Base-by-base conservation (phyloP, 2,113 vertebrate species). In the Lanius ludovicianus region DNA sequence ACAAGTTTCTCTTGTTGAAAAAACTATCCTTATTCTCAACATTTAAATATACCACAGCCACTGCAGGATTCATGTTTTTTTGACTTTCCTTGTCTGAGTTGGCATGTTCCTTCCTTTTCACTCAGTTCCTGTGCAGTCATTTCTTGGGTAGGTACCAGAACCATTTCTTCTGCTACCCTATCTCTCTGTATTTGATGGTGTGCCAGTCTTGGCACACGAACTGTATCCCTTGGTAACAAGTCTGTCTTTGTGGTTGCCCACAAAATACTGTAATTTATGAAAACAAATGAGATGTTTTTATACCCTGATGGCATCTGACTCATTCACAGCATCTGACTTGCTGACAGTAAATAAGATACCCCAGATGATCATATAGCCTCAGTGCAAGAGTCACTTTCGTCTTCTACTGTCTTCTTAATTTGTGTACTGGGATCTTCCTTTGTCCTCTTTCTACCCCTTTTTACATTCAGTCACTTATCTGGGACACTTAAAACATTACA, bases 141-240 rank as follows among this genome's bases (percentile, higher is more conserved):
- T 97, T 96, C 93, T 97, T 97, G 96, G 96, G 96, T 93, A 86
- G 90, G 80, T 89, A 96, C 95, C 97, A 97, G 96, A 87, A 86
- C 63, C 60, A 65, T 81, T 97, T 96, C 90, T 96, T 94, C 94
- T 97, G 86, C 91, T 96, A 84, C 74, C 46, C 78, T 93, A 94
- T 96, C 96, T 95, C 69, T 91, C 50, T 76, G 47, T 88, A 95
- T 94, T 97, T 97, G 95, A 96, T 94, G 81, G 60, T 86, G 78
- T 97, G 96, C 97, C 97, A 97, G 88, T 92, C 91, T 94, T 97
- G 96, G 96, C 96, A 95, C 75, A 87, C 19, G 64, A 94, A 90
- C 68, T 55, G 94, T 96, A 91, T 97, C 95, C 93, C 96, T 89
- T 96, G 91, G 95, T 97, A 96, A 95, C 96, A 90, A 92, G 86